Evolutionary conservation across 2,888 invertebrate species (phyloP).

Genomic region (Rosalia funebris): DNA sequence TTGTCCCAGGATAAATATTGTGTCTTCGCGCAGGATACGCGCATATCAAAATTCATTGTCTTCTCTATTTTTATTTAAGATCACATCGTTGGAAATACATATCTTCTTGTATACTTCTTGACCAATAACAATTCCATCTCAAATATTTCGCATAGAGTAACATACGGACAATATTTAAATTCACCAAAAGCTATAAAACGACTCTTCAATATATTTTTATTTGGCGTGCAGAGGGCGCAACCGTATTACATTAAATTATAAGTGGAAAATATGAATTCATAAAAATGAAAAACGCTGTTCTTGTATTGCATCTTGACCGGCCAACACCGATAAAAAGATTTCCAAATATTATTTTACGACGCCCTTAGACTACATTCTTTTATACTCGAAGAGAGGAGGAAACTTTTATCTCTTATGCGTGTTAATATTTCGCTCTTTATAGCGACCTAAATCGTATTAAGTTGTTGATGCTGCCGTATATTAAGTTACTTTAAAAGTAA

Average conservation of each 20-base stretch:
- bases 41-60: too few species aligned
- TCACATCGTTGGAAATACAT: too few species aligned
- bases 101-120: neutral
- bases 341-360: conserved; percentile 51
- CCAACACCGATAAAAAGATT: conserved; percentile 47
- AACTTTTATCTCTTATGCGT: conserved; percentile 40
- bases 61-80: too few species aligned
- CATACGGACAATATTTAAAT: conserved; percentile 1
- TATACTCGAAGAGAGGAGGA: conserved; percentile 36
- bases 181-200: conserved; percentile 9
- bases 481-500: conserved; percentile 33
- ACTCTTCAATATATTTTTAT: conserved; percentile 9
- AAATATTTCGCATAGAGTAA: neutral
- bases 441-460: conserved; percentile 34
- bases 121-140: neutral
- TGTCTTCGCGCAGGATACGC: too few species aligned
- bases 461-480: conserved; percentile 32
- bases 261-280: conserved; percentile 45
- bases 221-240: conserved; percentile 1
- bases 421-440: conserved; percentile 34
- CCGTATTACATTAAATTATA: conserved; percentile 34
- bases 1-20: too few species aligned
- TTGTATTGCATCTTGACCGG: conserved; percentile 48
- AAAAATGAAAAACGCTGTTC: conserved; percentile 46
- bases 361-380: conserved; percentile 43